Base-by-base conservation (phyloP, 1,140 invertebrate species). In the Drosophila rufa region DNA sequence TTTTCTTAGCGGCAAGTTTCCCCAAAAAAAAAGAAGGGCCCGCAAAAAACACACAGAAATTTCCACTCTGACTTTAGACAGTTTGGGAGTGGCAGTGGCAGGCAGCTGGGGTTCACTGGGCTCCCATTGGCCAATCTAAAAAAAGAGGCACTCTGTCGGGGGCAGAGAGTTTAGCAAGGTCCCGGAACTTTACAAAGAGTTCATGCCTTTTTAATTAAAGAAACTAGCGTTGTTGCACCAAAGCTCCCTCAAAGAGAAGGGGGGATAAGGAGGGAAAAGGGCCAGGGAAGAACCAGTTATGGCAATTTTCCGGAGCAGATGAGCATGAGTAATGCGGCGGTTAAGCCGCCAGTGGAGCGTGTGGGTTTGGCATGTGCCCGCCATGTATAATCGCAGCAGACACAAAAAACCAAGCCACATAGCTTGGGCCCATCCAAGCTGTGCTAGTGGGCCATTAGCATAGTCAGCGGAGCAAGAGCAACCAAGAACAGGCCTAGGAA, bases 121-220 rank as follows among this genome's bases (percentile, higher is more conserved):
- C 55, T 36, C 12, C 15, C 17, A 25, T 36, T 48, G 14, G 53
- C 30, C 50, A 22, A 40, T 69, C 22, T 19, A 43, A 19, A 40
- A 50, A 48, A 27, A 38, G 14, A 45, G 51, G 45, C 47, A 17
- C 30, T 50, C 12, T 46, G 42, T 14, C 19, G 33, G 42, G 70
- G 69, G 22, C 48, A 62, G 56, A 61, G 27, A 47, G 71, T 33
- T 64, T 68, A 80, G 57, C 27, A 60, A 47, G 73, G 70, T 68
- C 47, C 66, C 68, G 33, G 65, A 87, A 89, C 75, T 77, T 76
- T 33, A 30, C 36, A 57, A 61, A 78, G 57, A 89, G 68, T 89
- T 89, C 27, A 65, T 69, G 65, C 47, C 75, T 79, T 80, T 86
- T 86, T 80, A 87, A 87, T 87, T 89, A 87, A 78, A 77, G 73